phyloP scores from a whole-genome alignment of 2,888 invertebrate species.

The Gastrophysa polygoni region DNA sequence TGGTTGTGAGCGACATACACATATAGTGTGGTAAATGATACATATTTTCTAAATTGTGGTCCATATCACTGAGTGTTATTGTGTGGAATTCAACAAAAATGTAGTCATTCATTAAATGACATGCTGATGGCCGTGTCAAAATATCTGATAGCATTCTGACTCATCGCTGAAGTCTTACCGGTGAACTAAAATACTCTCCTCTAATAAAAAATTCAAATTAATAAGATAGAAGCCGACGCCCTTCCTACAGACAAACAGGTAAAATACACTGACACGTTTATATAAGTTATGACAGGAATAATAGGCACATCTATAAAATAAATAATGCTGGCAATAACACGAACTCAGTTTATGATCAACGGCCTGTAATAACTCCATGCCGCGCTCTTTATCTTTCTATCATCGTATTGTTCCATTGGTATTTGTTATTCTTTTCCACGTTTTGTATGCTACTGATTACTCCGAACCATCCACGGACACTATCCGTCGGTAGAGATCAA shows the following conservation, averaged over 20 bases:
- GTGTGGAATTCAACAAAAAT: too few relatives aligned
- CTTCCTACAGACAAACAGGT: slow-evolving; percentile 32
- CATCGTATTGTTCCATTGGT: slow-evolving; percentile 41
- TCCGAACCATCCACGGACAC: slow-evolving; percentile 42
- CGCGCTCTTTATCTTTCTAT: slow-evolving; percentile 36
- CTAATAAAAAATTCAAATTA: slow-evolving; percentile 28
- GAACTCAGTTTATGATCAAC: slow-evolving; percentile 45
- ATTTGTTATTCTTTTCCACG: slow-evolving; percentile 53
- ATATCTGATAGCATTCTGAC: too few relatives aligned
- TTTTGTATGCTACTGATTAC: slow-evolving; percentile 57
- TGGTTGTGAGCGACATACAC: too few relatives aligned
- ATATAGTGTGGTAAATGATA: too few relatives aligned
- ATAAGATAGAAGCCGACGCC: slow-evolving; percentile 23
- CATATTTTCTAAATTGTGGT: too few relatives aligned
- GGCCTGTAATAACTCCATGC: slow-evolving; percentile 38
- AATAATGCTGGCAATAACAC: slow-evolving; percentile 49
- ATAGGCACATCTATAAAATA: slow-evolving; percentile 52
- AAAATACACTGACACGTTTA: slow-evolving; percentile 50
- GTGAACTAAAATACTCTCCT: background rate
- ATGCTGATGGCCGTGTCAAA: too few relatives aligned
- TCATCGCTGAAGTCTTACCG: background rate
- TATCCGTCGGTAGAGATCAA: slow-evolving; percentile 55
- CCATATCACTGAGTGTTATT: too few relatives aligned
- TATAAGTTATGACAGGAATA: slow-evolving; percentile 56
- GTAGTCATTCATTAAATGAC: too few relatives aligned